A percentile compares a stretch with the other conserved stretches of the same genome.
Evolutionary conservation across 2,797 vertebrate genomes (phyloP).

Genomic region (Emys orbicularis): DNA sequence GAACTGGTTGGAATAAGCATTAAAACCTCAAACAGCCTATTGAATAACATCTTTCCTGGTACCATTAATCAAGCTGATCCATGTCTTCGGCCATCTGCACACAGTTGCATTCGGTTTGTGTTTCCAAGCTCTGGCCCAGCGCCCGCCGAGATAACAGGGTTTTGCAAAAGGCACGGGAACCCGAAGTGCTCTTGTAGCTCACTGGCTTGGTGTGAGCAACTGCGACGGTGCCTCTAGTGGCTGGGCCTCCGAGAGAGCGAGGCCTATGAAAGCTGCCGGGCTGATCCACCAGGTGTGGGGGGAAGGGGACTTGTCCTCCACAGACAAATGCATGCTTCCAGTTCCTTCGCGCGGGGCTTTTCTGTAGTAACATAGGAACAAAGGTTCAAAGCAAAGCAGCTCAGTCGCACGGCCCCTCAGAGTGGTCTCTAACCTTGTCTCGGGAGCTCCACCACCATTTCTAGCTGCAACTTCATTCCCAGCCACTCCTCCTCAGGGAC

Average conservation of each 20-base stretch:
- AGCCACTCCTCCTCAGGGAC: too few species aligned
- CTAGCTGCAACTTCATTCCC: too few species aligned
- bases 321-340: too few species aligned
- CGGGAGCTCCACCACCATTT: too few species aligned
- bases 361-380: too few species aligned
- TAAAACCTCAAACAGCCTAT: slow-evolving; percentile 15
- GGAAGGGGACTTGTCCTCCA: too few species aligned
- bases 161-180: not conserved
- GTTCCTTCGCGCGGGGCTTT: too few species aligned
- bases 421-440: too few species aligned
- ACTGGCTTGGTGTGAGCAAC: rapidly evolving
- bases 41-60: slow-evolving; percentile 42
- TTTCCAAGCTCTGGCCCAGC: not conserved
- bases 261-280: not conserved
- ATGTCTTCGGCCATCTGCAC: slow-evolving; percentile 13
- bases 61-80: slow-evolving; percentile 20
- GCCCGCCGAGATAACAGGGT: not conserved
- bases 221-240: rapidly evolving
- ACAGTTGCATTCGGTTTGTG: not conserved
- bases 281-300: too few species aligned
- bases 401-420: too few species aligned
- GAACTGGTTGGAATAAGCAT: slow-evolving; percentile 44
- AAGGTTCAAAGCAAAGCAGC: too few species aligned
- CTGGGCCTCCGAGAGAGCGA: not conserved
- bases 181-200: rapidly evolving